Base-by-base conservation (phyloP, 2,797 vertebrate species). In the Thamnophis elegans region DNA sequence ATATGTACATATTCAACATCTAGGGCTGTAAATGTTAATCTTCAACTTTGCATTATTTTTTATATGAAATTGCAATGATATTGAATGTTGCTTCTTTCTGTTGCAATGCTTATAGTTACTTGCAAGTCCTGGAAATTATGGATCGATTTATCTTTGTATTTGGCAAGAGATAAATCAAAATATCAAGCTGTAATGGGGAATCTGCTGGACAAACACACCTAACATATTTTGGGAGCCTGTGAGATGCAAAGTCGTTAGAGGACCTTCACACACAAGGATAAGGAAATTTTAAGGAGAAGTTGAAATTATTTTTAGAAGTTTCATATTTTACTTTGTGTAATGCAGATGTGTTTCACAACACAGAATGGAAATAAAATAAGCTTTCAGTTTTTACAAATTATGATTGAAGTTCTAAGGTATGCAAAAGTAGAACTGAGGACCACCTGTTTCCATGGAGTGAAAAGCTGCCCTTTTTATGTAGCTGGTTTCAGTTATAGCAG, bases 1-100 rank as follows among this genome's bases (percentile, higher is more conserved):
- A 55, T 92, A 90, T 20, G 26, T 89, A 68, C 89, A 87, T 92
- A 93, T 42, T 7, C 93, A 91, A 91, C 26, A 0, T 11, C 51
- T 20, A 86, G 42, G 93, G 96, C 85, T 89, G 1, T 94, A 94
- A 96, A 96, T 9, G 4, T 73, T 87, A 62, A 88, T 95, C 54
- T 92, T 1, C 65, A 13, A 25, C 91, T 91, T 93, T 89, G 1
- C 2, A 59, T 14, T 90, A 7, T 88, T 85, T 9, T 10, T 22
- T 16, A 93, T n/a, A 68, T 85, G 11, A n/a, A 51, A 86, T 78
- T 95, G 93, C 0, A 90, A 89, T 59, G 20, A 88, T 11, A 54
- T 54, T n/a, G 28, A 28, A 87, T 1, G 1, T 56, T 93, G 53
- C 85, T 92, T 55, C 42, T 65, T 85, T 56, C 6, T 55, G 0